Conservation (phyloP, 1,140 invertebrate genomes). For the Melanaphis sacchari region DNA sequence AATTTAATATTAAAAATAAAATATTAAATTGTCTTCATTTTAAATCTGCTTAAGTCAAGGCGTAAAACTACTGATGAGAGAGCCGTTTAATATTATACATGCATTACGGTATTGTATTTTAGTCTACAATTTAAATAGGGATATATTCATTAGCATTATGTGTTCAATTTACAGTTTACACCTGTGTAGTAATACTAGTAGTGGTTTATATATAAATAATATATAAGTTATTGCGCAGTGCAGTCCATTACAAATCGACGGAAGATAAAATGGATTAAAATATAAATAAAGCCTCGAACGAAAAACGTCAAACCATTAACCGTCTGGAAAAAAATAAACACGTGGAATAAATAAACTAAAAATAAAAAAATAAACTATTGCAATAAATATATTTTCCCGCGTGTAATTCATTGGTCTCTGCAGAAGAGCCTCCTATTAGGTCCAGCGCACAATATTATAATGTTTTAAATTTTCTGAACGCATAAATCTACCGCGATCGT, state of each 20-base stretch:
- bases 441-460: background rate
- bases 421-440: background rate
- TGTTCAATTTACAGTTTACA: background rate
- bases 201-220: background rate
- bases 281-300: background rate
- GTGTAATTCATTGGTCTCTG: background rate
- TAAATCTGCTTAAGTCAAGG: background rate
- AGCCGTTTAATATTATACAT: background rate
- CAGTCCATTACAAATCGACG: conserved; percentile 15
- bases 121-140: background rate
- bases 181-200: background rate
- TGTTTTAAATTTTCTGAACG: background rate
- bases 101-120: background rate
- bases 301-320: conserved; percentile 33
- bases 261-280: conserved; percentile 37
- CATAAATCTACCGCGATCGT: background rate
- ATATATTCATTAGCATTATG: background rate
- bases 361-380: background rate
- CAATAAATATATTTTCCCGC: background rate
- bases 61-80: background rate
- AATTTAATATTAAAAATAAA: background rate
- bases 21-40: background rate
- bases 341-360: background rate
- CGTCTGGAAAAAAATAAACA: background rate
- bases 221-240: conserved; percentile 17